phyloP scores from a whole-genome alignment of 2,888 invertebrate genomes.

The Leptogaster cylindrica region DNA sequence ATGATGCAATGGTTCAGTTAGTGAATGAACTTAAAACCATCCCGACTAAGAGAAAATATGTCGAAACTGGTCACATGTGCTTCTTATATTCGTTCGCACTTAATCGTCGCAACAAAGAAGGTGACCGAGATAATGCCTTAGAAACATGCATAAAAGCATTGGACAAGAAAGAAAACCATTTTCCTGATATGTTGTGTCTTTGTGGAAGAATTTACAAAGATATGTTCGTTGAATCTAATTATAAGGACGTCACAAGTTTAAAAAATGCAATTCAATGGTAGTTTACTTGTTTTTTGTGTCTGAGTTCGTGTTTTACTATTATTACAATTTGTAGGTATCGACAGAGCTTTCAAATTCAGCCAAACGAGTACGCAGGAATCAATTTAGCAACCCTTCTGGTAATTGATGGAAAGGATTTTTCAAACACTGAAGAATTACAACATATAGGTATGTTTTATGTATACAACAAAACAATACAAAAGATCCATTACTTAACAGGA shows the following conservation, averaged over 20 bases:
- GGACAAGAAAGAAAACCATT: conserved; percentile 90
- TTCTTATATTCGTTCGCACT: conserved; percentile 96
- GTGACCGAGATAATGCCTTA: conserved; percentile 93
- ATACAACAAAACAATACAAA: background rate
- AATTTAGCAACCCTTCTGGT: conserved; percentile 97
- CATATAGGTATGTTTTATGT: conserved; percentile 73
- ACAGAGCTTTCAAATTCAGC: conserved; percentile 96
- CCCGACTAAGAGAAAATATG: conserved; percentile 85
- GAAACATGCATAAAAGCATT: conserved; percentile 90
- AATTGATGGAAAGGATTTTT: conserved; percentile 94
- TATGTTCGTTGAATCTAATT: conserved; percentile 95
- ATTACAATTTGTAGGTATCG: conserved; percentile 66
- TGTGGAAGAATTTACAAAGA: conserved; percentile 98
- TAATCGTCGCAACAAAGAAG: conserved; percentile 91
- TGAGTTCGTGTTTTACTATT: background rate
- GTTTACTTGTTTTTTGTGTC: conserved; percentile 45
- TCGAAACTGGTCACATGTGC: conserved; percentile 88
- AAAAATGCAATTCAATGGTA: conserved; percentile 93
- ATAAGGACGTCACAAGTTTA: conserved; percentile 85
- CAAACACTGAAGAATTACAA: conserved; percentile 87
- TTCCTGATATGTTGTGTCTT: conserved; percentile 96
- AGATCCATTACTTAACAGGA: conserved; percentile 62
- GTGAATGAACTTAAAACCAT: conserved; percentile 92
- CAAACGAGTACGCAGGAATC: conserved; percentile 98
- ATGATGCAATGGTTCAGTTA: conserved; percentile 95